Percentiles rank a stretch among this genome's conserved stretches.
phyloP scores from a whole-genome alignment of 2,113 vertebrate genomes.

The Edolisoma coerulescens region DNA sequence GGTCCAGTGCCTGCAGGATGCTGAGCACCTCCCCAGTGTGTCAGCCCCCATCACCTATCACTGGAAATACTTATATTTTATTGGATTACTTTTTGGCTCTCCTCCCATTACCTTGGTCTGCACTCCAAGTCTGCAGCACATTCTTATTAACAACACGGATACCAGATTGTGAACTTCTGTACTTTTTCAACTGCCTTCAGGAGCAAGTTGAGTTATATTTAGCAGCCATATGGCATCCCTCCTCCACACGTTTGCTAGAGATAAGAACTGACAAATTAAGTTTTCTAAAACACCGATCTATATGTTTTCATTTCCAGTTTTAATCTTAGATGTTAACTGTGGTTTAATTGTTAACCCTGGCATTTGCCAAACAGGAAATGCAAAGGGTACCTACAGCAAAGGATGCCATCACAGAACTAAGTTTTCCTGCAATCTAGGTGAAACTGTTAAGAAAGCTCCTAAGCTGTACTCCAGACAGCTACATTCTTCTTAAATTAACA shows the following conservation, averaged over 20 bases:
- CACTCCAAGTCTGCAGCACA: neutral
- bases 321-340: neutral
- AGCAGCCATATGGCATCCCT: conserved; percentile 57
- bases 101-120: neutral
- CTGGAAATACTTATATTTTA: neutral
- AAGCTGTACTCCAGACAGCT: neutral
- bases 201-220: conserved; percentile 42
- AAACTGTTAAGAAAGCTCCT: neutral
- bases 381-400: neutral
- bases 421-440: neutral
- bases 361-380: neutral
- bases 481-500: neutral
- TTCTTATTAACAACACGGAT: neutral
- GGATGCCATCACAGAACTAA: neutral
- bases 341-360: neutral
- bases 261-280: conserved; percentile 21
- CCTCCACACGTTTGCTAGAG: neutral
- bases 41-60: neutral
- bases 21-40: neutral
- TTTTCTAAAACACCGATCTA: conserved; percentile 14
- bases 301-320: neutral
- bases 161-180: conserved; percentile 42
- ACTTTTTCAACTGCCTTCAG: conserved; percentile 1
- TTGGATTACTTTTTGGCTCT: neutral
- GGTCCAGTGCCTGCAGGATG: neutral